These are phyloP conservation scores for Acanthosoma haemorrhoidale DNA, from an alignment of 2,888 invertebrate species.

Conservation along the genomic window DNA sequence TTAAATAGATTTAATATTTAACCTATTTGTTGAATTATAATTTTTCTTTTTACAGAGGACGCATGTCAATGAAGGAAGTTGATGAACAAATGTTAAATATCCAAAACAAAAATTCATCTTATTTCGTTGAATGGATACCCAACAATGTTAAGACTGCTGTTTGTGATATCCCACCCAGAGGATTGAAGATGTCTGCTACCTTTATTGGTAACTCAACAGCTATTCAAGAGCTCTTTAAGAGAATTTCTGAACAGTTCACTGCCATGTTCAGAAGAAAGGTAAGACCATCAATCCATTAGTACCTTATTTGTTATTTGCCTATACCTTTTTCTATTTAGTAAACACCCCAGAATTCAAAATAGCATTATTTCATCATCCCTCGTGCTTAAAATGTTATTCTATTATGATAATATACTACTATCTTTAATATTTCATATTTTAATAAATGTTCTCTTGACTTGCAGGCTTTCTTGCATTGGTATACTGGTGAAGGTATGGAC, in stretches of 20 bases:
- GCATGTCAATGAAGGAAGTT: slow-evolving; percentile 91
- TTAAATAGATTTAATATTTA: too few species aligned
- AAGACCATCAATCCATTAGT: too few species aligned
- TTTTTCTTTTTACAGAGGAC: slow-evolving; percentile 44
- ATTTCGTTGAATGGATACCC: slow-evolving; percentile 81
- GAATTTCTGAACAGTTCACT: slow-evolving; percentile 77
- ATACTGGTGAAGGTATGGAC: slow-evolving; percentile 68
- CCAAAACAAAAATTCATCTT: slow-evolving; percentile 79
- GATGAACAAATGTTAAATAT: slow-evolving; percentile 92
- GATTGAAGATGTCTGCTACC: slow-evolving; percentile 86
- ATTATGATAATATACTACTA: too few species aligned
- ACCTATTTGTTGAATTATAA: too few species aligned
- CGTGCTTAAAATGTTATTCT: too few species aligned
- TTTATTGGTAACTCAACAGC: slow-evolving; percentile 84
- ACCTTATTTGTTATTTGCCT: too few species aligned
- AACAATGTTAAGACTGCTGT: slow-evolving; percentile 78
- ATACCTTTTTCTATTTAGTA: too few species aligned
- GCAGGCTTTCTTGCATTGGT: slow-evolving; percentile 71
- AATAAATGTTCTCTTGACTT: not conserved
- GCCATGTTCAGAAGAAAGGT: slow-evolving; percentile 62
- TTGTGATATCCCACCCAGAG: slow-evolving; percentile 72
- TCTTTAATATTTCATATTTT: not conserved
- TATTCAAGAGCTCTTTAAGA: slow-evolving; percentile 79
- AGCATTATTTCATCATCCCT: not conserved
- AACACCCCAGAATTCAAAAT: not conserved